Evolutionary conservation across 2,797 vertebrate species (phyloP), one percentile per base, ranked within the genome.

Genomic region (Triplophysa yarkandensis): DNA sequence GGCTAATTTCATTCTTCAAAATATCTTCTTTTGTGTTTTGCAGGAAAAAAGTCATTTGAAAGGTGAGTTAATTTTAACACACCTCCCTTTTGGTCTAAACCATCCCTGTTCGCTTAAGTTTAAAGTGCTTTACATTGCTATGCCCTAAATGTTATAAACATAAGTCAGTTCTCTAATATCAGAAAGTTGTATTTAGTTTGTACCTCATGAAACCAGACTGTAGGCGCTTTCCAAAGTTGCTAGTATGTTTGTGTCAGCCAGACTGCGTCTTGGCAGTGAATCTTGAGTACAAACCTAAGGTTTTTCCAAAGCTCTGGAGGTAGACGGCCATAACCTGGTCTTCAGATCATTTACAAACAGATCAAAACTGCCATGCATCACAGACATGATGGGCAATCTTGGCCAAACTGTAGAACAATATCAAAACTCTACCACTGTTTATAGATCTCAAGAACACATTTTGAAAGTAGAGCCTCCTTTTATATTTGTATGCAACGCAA

Each of bases 221-320:
- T 48, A 68, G 52, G 25, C 36, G 10, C 76, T 68, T 76, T 70
- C 77, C 77, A 78, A 75, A 41, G 55, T 19, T 69, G n/a, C 70
- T 82, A 77, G 75, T 69, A 44, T 27, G 44, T 63, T 21, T 62
- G 54, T 46, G 66, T 19, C 58, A 44, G 68, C 65, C 61, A 23
- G 48, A 34, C 57, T 71, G 72, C 66, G 64, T 32, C 58, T 57
- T 77, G 80, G 74, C 79, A 78, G 28, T 55, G 13, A 58, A 21
- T 62, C 70, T 68, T 55, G 46, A 63, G 27, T 19, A 66, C 69
- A 78, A 58, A 76, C 76, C 75, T 68, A 68, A 57, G 63, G 60
- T 68, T 64, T 69, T 67, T 78, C 68, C 62, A 80, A 76, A 74
- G 19, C 61, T 50, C 62, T 74, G 61, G 50, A 54, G 52, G 74